These are phyloP conservation scores for Centrocercus urophasianus DNA, from an alignment of 2,113 vertebrate species.

Conservation along the genomic window DNA sequence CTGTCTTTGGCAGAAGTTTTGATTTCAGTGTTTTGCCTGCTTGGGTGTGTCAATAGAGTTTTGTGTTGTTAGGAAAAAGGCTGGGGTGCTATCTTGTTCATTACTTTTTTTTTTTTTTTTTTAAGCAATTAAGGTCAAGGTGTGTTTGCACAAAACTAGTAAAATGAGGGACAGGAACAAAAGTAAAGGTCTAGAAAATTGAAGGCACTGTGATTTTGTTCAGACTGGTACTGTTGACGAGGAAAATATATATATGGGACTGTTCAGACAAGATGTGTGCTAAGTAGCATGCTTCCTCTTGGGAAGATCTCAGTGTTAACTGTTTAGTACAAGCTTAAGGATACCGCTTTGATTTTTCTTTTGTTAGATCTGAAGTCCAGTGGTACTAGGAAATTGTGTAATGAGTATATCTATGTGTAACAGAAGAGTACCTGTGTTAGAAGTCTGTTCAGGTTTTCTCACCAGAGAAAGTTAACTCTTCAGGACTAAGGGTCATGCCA, in stretches of 20 bases:
- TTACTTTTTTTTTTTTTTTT: too few species aligned
- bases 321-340: background rate
- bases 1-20: constrained; percentile 1
- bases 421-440: background rate
- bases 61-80: background rate
- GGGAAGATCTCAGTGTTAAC: background rate
- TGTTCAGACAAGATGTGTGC: background rate
- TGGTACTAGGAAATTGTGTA: background rate
- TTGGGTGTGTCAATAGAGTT: background rate
- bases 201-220: background rate
- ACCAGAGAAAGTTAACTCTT: background rate
- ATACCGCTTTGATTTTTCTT: background rate
- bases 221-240: background rate
- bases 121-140: background rate
- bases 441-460: background rate
- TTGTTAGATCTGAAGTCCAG: background rate
- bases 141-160: background rate
- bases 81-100: background rate
- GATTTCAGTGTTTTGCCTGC: background rate
- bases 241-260: background rate
- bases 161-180: background rate
- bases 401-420: background rate
- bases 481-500: background rate
- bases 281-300: background rate
- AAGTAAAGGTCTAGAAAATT: background rate